Conservation (phyloP, 2,113 vertebrate species). For the Lipophrys pholis region DNA sequence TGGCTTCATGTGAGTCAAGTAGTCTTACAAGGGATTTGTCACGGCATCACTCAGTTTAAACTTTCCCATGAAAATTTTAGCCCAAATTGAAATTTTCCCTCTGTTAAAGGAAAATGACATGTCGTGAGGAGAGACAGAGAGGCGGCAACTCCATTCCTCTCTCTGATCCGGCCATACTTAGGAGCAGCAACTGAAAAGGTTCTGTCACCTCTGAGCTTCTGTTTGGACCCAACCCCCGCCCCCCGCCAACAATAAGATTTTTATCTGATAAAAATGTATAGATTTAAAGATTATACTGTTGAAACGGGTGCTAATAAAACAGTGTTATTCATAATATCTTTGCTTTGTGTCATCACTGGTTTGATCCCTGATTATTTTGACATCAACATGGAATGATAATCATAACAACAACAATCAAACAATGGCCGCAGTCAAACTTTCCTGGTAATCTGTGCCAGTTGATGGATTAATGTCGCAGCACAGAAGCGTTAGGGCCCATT, state of each 20-base stretch:
- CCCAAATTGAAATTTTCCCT: too few relatives aligned
- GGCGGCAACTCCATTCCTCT: too few relatives aligned
- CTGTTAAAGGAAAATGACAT: too few relatives aligned
- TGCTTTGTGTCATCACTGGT: not conserved
- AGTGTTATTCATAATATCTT: not conserved
- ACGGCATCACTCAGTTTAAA: too few relatives aligned
- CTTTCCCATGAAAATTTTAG: too few relatives aligned
- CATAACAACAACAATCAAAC: slow-evolving; percentile 12
- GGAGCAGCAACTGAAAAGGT: too few relatives aligned
- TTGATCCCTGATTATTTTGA: slow-evolving; percentile 3
- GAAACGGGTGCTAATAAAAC: not conserved
- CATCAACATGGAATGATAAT: slow-evolving; percentile 4
- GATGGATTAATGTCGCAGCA: slow-evolving; percentile 44
- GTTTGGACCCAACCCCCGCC: too few relatives aligned
- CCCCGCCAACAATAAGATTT: not conserved
- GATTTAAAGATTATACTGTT: not conserved
- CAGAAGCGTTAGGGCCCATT: slow-evolving; percentile 54
- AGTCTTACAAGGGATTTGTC: too few relatives aligned
- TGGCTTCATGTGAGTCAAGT: too few relatives aligned
- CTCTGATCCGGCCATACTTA: too few relatives aligned
- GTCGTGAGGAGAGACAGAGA: too few relatives aligned
- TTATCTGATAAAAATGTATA: not conserved
- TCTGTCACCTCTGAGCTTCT: too few relatives aligned
- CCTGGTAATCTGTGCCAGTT: slow-evolving; percentile 43
- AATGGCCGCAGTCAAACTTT: slow-evolving; percentile 40